phyloP scores from a whole-genome alignment of 2,888 invertebrate species.

The Colletes collaris region DNA sequence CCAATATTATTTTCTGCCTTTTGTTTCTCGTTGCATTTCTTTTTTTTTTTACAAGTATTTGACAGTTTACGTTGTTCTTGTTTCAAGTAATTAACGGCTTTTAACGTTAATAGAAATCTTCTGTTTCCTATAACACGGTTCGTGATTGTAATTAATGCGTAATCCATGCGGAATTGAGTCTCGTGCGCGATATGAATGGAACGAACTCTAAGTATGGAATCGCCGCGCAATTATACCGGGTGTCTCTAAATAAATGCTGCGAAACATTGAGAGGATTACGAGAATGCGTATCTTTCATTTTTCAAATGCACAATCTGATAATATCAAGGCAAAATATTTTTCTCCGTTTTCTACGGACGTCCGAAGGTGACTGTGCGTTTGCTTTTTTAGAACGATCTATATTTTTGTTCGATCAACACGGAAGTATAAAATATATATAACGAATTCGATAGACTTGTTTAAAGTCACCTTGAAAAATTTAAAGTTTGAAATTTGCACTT shows the following conservation, averaged over 20 bases:
- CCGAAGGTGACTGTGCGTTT: too few relatives aligned
- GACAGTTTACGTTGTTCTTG: neutral
- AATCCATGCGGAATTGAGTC: constrained; percentile 17
- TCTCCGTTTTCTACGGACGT: neutral
- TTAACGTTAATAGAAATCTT: neutral
- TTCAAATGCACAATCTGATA: neutral
- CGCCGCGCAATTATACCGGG: constrained; percentile 7
- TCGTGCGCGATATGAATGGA: constrained; percentile 19
- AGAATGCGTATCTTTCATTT: too few relatives aligned
- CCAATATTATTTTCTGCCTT: neutral
- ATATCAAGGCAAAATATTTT: neutral
- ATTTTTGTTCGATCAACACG: too few relatives aligned
- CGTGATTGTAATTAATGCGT: constrained; percentile 25
- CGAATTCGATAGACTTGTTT: too few relatives aligned
- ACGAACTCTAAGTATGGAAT: constrained; percentile 29
- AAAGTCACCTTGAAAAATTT: too few relatives aligned
- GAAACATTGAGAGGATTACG: too few relatives aligned
- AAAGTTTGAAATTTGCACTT: too few relatives aligned
- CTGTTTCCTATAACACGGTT: constrained; percentile 9
- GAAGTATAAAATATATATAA: too few relatives aligned
- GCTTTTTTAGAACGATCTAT: too few relatives aligned
- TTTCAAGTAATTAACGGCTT: too few relatives aligned
- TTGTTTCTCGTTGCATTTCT: neutral
- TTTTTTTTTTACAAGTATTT: neutral
- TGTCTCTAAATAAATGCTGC: neutral